These are phyloP conservation scores for Sapajus apella DNA, from an alignment of 2,113 vertebrate genomes.

Conservation along the genomic window DNA sequence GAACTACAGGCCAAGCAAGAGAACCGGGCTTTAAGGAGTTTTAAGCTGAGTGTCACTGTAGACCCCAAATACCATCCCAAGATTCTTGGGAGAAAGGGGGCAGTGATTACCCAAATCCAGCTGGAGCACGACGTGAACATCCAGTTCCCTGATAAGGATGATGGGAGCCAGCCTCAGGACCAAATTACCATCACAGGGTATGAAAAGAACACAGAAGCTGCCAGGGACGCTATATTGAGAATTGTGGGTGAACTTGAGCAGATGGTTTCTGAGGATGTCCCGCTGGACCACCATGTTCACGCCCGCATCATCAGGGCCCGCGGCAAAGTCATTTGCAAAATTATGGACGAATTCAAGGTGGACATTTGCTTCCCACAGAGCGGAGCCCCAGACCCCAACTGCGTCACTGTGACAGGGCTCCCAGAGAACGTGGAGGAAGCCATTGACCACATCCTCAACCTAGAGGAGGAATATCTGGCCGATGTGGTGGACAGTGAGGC, in stretches of 20 bases:
- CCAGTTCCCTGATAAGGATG: conserved; percentile 98
- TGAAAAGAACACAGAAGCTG: conserved; percentile 94
- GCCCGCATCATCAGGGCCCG: conserved; percentile 97
- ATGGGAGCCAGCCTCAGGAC: conserved; percentile 95
- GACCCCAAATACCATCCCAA: conserved; percentile 99
- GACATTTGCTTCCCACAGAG: conserved; percentile 98
- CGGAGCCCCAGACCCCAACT: conserved; percentile 94
- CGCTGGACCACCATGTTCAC: conserved; percentile 95
- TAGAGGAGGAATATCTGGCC: conserved; percentile 97
- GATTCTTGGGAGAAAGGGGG: conserved; percentile 98
- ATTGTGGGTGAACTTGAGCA: conserved; percentile 96
- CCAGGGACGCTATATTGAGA: conserved; percentile 94
- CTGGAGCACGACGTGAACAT: conserved; percentile 97
- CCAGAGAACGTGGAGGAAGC: conserved; percentile 98
- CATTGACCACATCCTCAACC: conserved; percentile 97
- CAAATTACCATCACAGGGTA: conserved; percentile 98
- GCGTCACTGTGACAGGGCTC: conserved; percentile 95
- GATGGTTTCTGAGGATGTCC: conserved; percentile 97
- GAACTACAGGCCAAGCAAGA: conserved; percentile 97
- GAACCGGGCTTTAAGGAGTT: conserved; percentile 96
- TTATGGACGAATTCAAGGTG: conserved; percentile 99
- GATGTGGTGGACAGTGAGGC: conserved; percentile 95
- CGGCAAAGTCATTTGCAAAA: conserved; percentile 97
- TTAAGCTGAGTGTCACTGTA: conserved; percentile 96
- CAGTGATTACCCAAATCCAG: conserved; percentile 96